Evolutionary conservation across 2,888 invertebrate genomes (phyloP).

Genomic region (Germaria angustata): DNA sequence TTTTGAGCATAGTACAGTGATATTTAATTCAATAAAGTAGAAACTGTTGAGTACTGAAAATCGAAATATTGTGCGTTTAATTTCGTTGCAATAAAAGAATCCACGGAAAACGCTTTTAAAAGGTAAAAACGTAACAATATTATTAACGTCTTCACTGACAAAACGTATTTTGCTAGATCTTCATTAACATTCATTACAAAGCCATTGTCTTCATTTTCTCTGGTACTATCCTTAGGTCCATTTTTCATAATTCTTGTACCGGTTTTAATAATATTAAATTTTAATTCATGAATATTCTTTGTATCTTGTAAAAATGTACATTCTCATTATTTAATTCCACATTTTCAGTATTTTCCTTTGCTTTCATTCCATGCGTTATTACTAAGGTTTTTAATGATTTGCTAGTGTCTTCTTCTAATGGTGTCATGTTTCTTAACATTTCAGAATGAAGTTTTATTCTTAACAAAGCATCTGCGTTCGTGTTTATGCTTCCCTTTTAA

Average conservation of each 20-base stretch:
- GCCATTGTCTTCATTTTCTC: background rate
- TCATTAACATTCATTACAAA: slow-evolving; percentile 30
- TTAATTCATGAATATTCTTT: slow-evolving; percentile 17
- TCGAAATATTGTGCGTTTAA: too few species aligned
- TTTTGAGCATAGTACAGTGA: too few species aligned
- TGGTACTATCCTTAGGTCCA: slow-evolving; percentile 6
- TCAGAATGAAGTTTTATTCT: background rate
- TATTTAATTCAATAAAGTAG: too few species aligned
- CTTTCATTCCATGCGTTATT: background rate
- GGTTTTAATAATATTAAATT: slow-evolving; percentile 19
- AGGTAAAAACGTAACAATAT: too few species aligned
- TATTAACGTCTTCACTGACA: slow-evolving; percentile 30
- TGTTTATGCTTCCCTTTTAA: background rate
- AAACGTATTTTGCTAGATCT: slow-evolving; percentile 44
- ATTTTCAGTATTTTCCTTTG: background rate
- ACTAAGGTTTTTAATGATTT: background rate
- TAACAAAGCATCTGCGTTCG: background rate
- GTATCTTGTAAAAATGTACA: slow-evolving; percentile 16
- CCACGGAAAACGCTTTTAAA: too few species aligned
- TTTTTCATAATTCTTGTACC: slow-evolving; percentile 4
- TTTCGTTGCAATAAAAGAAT: too few species aligned
- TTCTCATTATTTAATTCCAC: background rate
- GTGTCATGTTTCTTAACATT: background rate
- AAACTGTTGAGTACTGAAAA: too few species aligned
- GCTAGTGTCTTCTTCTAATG: background rate